Percentiles rank a stretch among this genome's conserved stretches.
phyloP scores from a whole-genome alignment of 2,797 vertebrate species.

The Pachyuromys duprasi region DNA sequence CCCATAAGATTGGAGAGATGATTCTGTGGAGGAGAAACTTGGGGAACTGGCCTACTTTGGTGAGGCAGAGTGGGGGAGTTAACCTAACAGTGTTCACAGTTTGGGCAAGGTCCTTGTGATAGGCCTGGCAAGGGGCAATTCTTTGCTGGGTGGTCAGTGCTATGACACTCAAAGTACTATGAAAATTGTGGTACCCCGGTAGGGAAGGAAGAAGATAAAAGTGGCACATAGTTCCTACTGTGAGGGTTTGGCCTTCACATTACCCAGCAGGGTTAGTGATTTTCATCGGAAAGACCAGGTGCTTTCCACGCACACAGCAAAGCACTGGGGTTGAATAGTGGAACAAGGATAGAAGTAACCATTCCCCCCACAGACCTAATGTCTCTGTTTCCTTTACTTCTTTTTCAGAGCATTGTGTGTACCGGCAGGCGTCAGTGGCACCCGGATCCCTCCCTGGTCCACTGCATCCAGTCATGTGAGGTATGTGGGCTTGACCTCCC shows the following conservation, averaged over 20 bases:
- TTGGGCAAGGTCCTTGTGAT: too few relatives aligned
- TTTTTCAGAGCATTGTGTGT: conserved; percentile 93
- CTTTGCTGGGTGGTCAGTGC: background rate
- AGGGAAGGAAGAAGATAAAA: background rate
- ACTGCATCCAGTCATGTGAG: conserved; percentile 98
- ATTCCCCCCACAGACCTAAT: background rate
- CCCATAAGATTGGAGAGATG: background rate
- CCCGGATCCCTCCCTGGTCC: conserved; percentile 92
- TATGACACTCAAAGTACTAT: background rate
- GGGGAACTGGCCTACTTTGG: background rate
- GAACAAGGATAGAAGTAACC: background rate
- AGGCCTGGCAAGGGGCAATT: background rate
- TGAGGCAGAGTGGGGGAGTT: background rate
- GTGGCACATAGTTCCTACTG: background rate
- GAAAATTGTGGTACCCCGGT: background rate
- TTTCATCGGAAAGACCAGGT: background rate
- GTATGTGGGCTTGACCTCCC: conserved; percentile 86
- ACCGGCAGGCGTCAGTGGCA: conserved; percentile 95
- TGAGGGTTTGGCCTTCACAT: background rate
- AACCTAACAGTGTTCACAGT: background rate
- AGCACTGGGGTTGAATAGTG: too few relatives aligned
- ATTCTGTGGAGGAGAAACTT: background rate
- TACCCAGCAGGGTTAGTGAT: background rate
- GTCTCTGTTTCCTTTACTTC: background rate
- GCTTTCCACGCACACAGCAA: rapidly evolving